Conservation (phyloP, 2,113 vertebrate genomes). For the Microcebus murinus region DNA sequence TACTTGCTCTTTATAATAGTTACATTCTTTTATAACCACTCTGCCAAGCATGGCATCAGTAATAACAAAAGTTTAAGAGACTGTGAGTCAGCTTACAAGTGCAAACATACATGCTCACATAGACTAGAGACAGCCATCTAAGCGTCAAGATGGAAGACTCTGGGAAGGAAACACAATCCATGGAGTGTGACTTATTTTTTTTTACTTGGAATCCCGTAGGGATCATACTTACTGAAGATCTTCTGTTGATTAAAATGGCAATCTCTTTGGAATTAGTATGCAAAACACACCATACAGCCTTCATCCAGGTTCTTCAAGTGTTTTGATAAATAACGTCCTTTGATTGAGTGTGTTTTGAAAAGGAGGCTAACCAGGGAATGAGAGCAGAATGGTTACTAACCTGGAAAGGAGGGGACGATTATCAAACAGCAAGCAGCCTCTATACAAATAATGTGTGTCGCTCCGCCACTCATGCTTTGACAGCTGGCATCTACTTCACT, state of each 20-base stretch:
- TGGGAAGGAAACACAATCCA: neutral
- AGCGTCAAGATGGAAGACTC: neutral
- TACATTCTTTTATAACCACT: neutral
- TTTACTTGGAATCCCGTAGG: slow-evolving; percentile 25
- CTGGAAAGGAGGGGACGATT: slow-evolving; percentile 48
- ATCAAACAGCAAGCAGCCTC: slow-evolving; percentile 57
- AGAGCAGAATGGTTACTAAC: slow-evolving; percentile 37
- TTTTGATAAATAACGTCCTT: slow-evolving; percentile 58
- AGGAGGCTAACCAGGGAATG: neutral
- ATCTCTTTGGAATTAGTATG: slow-evolving; percentile 46
- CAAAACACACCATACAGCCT: slow-evolving; percentile 12
- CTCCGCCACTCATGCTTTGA: neutral
- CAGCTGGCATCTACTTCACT: slow-evolving; percentile 50
- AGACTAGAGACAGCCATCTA: neutral
- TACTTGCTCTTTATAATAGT: neutral
- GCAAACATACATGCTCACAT: neutral
- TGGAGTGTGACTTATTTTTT: neutral
- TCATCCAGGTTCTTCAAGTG: slow-evolving; percentile 64
- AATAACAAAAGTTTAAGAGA: slow-evolving; percentile 12
- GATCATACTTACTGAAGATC: neutral
- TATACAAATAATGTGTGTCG: slow-evolving; percentile 26
- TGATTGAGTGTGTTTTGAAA: slow-evolving; percentile 61
- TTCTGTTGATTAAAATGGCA: slow-evolving; percentile 62
- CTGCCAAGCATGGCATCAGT: neutral
- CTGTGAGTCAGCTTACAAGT: neutral